These are phyloP conservation scores for Spodoptera picta DNA, from an alignment of 2,888 invertebrate species.

Conservation along the genomic window DNA sequence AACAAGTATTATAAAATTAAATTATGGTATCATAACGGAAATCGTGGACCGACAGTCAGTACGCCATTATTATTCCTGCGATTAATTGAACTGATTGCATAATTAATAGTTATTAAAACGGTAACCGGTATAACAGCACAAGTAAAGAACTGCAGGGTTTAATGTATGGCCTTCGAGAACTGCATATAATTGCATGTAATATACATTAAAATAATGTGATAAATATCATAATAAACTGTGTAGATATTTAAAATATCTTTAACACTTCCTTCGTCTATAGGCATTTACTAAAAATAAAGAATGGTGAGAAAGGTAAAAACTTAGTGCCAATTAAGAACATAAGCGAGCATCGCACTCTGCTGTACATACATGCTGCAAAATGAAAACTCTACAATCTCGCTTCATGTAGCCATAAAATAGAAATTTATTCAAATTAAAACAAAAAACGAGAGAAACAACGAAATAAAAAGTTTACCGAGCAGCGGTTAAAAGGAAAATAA, in stretches of 20 bases:
- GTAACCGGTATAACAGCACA: conserved; percentile 21
- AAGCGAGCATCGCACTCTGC: neutral
- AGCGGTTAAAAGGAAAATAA: conserved; percentile 66
- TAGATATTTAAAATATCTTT: too few relatives aligned
- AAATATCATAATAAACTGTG: too few relatives aligned
- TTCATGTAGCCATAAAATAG: conserved; percentile 55
- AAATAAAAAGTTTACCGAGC: conserved; percentile 65
- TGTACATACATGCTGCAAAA: conserved; percentile 27
- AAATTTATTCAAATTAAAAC: conserved; percentile 57
- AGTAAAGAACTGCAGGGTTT: conserved; percentile 21
- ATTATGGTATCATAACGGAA: neutral
- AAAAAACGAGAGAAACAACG: conserved; percentile 56
- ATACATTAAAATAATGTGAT: neutral
- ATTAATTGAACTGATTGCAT: conserved; percentile 41
- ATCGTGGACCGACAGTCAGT: conserved; percentile 6
- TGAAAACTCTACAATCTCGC: conserved; percentile 46
- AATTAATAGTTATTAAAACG: conserved; percentile 31
- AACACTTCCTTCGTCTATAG: too few relatives aligned
- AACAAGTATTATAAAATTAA: conserved; percentile 1
- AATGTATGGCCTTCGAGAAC: conserved; percentile 21
- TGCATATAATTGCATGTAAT: neutral
- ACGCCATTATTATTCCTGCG: conserved; percentile 34
- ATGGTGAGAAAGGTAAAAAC: too few relatives aligned
- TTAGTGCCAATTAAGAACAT: too few relatives aligned
- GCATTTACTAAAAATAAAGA: too few relatives aligned